Conservation (phyloP, 2,113 vertebrate species). For the Todiramphus chloris region DNA sequence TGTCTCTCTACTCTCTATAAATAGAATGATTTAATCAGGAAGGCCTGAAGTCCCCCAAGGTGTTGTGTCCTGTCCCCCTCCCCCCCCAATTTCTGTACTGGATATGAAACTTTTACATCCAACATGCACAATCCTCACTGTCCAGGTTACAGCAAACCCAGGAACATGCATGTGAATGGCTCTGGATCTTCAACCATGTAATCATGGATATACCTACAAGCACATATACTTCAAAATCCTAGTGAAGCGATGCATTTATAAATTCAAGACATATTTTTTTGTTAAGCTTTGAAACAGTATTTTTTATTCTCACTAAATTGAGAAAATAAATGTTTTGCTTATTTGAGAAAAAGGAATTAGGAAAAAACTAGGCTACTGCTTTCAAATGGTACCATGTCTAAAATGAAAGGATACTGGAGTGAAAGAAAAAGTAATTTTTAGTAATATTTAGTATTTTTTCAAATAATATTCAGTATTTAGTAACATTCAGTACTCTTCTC, state of each 20-base stretch:
- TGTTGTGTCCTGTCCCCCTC: no score
- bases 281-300: neutral
- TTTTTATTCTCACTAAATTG: neutral
- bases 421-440: neutral
- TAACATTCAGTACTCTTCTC: neutral
- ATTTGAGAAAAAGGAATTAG: neutral
- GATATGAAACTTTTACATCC: neutral
- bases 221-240: neutral
- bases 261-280: neutral
- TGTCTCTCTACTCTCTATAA: neutral
- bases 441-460: neutral
- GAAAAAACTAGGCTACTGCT: neutral
- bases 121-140: accelerated
- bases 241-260: neutral
- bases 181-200: neutral
- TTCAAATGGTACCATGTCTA: neutral
- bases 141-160: neutral
- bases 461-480: neutral
- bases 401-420: neutral
- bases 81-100: neutral
- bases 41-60: neutral
- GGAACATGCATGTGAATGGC: neutral
- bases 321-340: neutral
- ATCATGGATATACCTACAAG: neutral
- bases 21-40: neutral